Percentiles rank a stretch among this genome's conserved stretches.
phyloP scores from a whole-genome alignment of 2,888 invertebrate species.

The Drosophila affinis region DNA sequence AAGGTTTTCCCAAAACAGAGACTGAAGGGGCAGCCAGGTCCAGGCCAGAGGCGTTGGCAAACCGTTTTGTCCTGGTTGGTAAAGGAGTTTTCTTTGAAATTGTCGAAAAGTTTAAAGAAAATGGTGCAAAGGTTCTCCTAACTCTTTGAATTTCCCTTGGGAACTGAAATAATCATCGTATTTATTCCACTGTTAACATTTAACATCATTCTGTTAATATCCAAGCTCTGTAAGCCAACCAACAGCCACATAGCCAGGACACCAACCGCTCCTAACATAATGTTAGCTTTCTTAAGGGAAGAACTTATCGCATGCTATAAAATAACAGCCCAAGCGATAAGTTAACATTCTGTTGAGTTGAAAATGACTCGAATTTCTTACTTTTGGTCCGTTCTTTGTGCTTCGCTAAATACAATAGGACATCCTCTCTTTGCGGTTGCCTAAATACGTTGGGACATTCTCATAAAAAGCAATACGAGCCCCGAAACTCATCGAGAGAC shows the following conservation, averaged over 20 bases:
- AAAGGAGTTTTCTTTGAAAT: too few relatives aligned
- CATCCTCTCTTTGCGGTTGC: not conserved
- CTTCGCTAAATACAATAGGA: not conserved
- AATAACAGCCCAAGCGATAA: not conserved
- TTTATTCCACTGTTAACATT: not conserved
- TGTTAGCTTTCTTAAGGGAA: not conserved
- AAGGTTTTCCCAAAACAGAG: not conserved
- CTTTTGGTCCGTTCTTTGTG: not conserved
- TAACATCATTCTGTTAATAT: not conserved
- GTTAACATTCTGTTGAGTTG: not conserved
- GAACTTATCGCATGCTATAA: constrained; percentile 52
- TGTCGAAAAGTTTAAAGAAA: not conserved
- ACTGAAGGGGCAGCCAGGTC: not conserved
- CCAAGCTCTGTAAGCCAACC: not conserved
- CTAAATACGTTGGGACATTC: not conserved
- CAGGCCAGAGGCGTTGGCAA: too few relatives aligned
- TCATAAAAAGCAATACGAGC: constrained; percentile 1
- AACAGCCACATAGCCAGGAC: constrained; percentile 44
- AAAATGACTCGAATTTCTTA: not conserved
- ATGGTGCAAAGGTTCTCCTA: not conserved
- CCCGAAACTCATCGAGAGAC: constrained; percentile 36
- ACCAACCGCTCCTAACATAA: constrained; percentile 28
- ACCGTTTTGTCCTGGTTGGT: too few relatives aligned
- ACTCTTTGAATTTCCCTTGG: not conserved
- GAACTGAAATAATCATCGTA: not conserved